Evolutionary conservation across 2,113 vertebrate genomes (phyloP).

Genomic region (Rhinoderma darwinii): DNA sequence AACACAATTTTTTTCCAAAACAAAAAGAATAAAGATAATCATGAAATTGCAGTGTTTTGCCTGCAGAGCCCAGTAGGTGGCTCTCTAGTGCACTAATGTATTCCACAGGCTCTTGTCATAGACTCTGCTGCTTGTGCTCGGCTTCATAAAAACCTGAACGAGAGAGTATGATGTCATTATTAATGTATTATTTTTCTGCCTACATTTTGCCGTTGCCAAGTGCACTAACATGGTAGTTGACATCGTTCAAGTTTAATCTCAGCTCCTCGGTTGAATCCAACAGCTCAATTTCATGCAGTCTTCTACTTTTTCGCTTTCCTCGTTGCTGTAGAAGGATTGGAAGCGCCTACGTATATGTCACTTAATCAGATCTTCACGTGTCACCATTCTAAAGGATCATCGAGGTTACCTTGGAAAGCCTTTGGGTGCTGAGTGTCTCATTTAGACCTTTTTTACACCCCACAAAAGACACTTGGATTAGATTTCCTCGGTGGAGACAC

Average conservation of each 20-base stretch:
- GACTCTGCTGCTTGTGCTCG: not conserved
- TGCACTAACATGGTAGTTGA: constrained; percentile 60
- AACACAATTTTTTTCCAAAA: too few relatives aligned
- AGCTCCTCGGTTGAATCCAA: constrained; percentile 53
- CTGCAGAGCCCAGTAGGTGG: constrained; percentile 61
- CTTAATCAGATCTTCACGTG: constrained; percentile 67
- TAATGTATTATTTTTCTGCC: constrained; percentile 58
- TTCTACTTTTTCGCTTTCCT: constrained; percentile 63
- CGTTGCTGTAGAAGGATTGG: constrained; percentile 62
- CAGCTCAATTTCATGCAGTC: constrained; percentile 60
- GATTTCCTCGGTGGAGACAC: constrained; percentile 62
- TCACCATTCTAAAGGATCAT: constrained; percentile 57
- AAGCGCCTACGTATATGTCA: constrained; percentile 65
- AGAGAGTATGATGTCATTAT: constrained; percentile 56
- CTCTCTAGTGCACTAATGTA: constrained; percentile 33
- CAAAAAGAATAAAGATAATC: too few relatives aligned
- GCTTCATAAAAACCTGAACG: constrained; percentile 47
- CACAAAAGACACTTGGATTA: constrained; percentile 40
- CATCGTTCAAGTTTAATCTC: constrained; percentile 65
- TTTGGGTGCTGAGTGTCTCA: constrained; percentile 61
- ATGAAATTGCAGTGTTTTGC: constrained; percentile 49
- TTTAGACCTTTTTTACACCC: constrained; percentile 62
- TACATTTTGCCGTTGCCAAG: constrained; percentile 63
- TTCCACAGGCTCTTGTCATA: constrained; percentile 16
- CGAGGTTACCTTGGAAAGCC: constrained; percentile 66